phyloP scores from a whole-genome alignment of 1,140 invertebrate genomes.

The Leguminivora glycinivorella region DNA sequence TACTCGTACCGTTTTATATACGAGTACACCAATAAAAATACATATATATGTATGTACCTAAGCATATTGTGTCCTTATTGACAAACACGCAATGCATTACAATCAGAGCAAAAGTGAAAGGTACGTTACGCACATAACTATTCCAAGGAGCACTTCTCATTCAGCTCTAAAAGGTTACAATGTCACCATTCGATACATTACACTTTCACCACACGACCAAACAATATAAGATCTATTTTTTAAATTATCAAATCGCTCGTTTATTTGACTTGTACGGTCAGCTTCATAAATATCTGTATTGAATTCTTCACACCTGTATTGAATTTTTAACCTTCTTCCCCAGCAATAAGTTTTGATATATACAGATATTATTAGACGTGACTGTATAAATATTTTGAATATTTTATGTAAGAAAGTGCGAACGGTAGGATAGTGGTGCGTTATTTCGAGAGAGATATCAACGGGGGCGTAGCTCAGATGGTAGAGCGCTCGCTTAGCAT shows the following conservation, averaged over 20 bases:
- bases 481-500: slow-evolving; percentile 29
- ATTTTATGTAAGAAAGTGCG: not conserved
- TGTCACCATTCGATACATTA: not conserved
- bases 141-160: not conserved
- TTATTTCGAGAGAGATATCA: not conserved
- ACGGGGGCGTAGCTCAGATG: slow-evolving; percentile 26
- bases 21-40: no score
- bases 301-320: no score
- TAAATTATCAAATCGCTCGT: not conserved
- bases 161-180: not conserved
- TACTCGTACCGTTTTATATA: no score
- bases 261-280: not conserved
- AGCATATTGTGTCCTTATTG: not conserved
- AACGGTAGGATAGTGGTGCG: not conserved
- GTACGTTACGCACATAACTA: slow-evolving; percentile 6
- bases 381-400: no score
- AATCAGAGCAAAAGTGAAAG: slow-evolving; percentile 13
- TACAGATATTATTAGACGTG: no score
- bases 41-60: no score
- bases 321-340: no score
- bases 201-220: not conserved
- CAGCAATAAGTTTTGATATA: no score
- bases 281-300: no score
- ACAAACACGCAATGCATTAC: slow-evolving; percentile 14
- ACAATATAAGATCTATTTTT: not conserved